Base-by-base conservation (phyloP, 2,888 invertebrate species). In the Zaprionus obscuricornis region DNA sequence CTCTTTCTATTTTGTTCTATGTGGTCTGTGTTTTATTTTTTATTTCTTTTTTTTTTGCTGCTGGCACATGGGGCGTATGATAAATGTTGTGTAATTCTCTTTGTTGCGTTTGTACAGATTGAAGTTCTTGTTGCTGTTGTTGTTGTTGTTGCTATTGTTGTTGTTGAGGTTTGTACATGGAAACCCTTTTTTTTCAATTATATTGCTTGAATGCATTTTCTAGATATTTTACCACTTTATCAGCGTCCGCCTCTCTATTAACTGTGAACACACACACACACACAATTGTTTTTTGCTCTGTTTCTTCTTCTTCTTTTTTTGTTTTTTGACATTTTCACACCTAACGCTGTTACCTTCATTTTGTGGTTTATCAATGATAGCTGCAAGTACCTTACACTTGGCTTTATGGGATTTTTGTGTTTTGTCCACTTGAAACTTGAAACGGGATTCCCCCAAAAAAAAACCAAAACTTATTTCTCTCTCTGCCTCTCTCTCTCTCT, bases 161-260 rank as follows among this genome's bases (percentile, higher is more conserved):
- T 50, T 69, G 40, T 49, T 51, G 34, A 11, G 13, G 42, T 14
- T 37, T 5, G 45, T 54, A 64, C 73, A 65, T 40, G 27, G 57
- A 65, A 64, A 58, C 62, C 82, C 75, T 60, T 75, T 77, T 82
- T 71, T 77, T 82, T 71, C 78, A 81, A 75, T 85, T 75, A 74
- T 62, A 63, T 52, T 68, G 65, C 85, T 74, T 74, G 54, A 78
- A 66, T 71, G 75, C 59, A 71, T 54, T 71, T 60, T 66, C 52
- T 42, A 63, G 55, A 26, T 51, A 51, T 47, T 47, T 51, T 55
- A 5, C 31, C 20, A 56, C 46, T 47, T 54, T 16, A 22, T 13
- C 37, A 31, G 42, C 20, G n/a, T 55, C 47, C 42, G 16, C 27
- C 50, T 47, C 45, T 65, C 20, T 33, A 51, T 52, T 58, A 42